phyloP scores from a whole-genome alignment of 2,888 invertebrate genomes.

The Celastrina argiolus region DNA sequence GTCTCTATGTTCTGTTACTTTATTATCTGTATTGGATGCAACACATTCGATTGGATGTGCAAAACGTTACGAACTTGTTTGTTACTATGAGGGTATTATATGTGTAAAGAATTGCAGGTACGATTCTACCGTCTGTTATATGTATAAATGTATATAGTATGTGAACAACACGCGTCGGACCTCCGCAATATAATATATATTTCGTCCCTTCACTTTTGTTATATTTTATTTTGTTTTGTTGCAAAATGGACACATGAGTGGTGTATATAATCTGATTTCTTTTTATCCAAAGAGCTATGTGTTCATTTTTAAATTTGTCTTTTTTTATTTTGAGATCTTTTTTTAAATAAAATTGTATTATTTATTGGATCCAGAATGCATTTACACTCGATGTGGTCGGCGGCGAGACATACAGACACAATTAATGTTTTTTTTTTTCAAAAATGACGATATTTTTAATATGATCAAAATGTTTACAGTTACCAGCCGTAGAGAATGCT shows the following conservation, averaged over 20 bases:
- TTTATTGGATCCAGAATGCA: slow-evolving; percentile 73
- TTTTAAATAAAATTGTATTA: slow-evolving; percentile 60
- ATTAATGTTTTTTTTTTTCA: background rate
- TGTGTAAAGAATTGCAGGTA: background rate
- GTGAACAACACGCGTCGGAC: background rate
- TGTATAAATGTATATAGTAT: slow-evolving; percentile 1
- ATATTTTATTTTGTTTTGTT: slow-evolving; percentile 29
- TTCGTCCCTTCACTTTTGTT: slow-evolving; percentile 24
- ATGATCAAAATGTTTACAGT: too few species aligned
- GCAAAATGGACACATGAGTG: slow-evolving; percentile 47
- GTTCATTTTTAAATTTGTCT: slow-evolving; percentile 62
- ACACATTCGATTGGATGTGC: background rate
- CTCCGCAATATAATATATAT: slow-evolving; percentile 24
- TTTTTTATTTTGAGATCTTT: slow-evolving; percentile 47
- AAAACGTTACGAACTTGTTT: background rate
- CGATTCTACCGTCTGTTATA: background rate
- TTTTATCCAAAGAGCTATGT: slow-evolving; percentile 72
- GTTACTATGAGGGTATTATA: background rate
- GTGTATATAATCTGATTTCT: slow-evolving; percentile 55
- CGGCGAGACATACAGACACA: background rate
- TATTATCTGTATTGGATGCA: background rate
- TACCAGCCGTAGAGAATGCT: too few species aligned
- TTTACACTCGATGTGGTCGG: slow-evolving; percentile 49
- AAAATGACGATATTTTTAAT: too few species aligned
- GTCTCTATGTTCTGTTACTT: background rate